Evolutionary conservation across 2,797 vertebrate species (phyloP), one percentile per base, ranked within the genome.

Genomic region (Setipinna tenuifilis): DNA sequence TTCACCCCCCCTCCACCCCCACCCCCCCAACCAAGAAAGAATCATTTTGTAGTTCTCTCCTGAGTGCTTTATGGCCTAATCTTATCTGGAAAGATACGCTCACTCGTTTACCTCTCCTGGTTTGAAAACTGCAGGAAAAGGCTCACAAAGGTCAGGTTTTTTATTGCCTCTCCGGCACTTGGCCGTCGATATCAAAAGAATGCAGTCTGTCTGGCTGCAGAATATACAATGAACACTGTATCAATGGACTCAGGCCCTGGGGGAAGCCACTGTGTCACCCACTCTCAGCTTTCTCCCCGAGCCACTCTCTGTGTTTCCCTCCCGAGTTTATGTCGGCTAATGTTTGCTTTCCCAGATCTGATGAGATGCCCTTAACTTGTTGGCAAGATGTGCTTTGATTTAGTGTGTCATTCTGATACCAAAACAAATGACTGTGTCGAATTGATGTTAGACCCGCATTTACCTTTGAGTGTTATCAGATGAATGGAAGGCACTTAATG

Each of bases 61-160:
- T 85, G 82, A 84, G 84, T 80, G 85, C 84, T 88, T 90, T 87
- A 88, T 78, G 65, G 81, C 82, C 85, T 82, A 83, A 57, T 88
- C 89, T 92, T 90, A 90, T 92, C 89, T 35, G 68, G 5, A 84
- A 57, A 75, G 88, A 90, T 87, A 89, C 83, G 84, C 68, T 71
- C 35, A 75, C 85, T 83, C 85, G 83, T 87, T 88, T 87, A 61
- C 86, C 84, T 82, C 50, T 82, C 19, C 61, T 84, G 54, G 84
- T 87, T 85, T 87, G 48, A 86, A 68, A 46, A 83, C 83, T 84
- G 83, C 68, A 78, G 10, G 19, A 44, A 62, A 85, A 84, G 83
- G 71, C 87, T 87, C 71, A 84, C 90, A 91, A 88, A 91, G 89
- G 88, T 90, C 87, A 87, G 82, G 31, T 84, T 88, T 84, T 88